Evolutionary conservation across 2,113 vertebrate genomes (phyloP).

Genomic region (Apus apus): DNA sequence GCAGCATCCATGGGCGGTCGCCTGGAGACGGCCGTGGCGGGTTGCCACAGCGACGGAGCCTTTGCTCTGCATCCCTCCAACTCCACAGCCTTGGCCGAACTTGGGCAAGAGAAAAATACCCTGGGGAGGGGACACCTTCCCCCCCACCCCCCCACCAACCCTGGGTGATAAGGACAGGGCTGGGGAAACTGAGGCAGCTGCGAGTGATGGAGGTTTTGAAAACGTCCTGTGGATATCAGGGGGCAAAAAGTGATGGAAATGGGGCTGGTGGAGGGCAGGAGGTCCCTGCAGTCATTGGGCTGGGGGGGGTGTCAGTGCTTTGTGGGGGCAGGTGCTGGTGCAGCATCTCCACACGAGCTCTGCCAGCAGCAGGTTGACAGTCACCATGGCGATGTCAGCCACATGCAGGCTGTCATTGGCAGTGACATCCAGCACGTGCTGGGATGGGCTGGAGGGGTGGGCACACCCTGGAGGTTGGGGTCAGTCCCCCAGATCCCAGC

Average conservation of each 20-base stretch:
- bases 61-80: constrained; percentile 39
- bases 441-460: neutral
- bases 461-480: neutral
- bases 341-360: neutral
- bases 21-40: constrained; percentile 48
- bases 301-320: neutral
- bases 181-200: neutral
- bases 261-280: neutral
- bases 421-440: fast-evolving
- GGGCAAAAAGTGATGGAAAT: neutral
- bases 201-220: neutral
- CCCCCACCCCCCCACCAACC: too few relatives aligned
- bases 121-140: neutral
- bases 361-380: neutral
- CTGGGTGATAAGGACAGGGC: fast-evolving
- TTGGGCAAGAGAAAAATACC: neutral
- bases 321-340: neutral
- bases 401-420: neutral
- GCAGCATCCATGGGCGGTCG: constrained; percentile 61
- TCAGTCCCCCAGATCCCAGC: neutral
- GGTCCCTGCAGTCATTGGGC: fast-evolving
- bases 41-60: constrained; percentile 62
- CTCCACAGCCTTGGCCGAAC: constrained; percentile 2
- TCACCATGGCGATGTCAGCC: neutral
- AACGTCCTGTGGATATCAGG: neutral